Conservation (phyloP, 2,888 invertebrate species). For the Harpalus rufipes region DNA sequence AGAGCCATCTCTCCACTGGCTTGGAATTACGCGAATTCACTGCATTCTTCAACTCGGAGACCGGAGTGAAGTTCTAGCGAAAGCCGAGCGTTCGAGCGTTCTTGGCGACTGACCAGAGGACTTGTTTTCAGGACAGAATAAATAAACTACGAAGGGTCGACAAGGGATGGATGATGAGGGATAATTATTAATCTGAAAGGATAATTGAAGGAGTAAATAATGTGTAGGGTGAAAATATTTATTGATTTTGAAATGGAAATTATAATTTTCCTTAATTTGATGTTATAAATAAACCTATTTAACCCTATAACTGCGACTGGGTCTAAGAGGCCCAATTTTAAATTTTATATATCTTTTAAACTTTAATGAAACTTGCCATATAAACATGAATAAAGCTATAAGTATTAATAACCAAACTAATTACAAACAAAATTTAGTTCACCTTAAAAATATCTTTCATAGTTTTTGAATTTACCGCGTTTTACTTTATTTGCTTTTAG, state of each 20-base stretch:
- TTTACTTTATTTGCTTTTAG: too few relatives aligned
- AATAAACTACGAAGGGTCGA: slow-evolving; percentile 27
- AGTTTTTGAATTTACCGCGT: too few relatives aligned
- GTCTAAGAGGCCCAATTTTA: too few relatives aligned
- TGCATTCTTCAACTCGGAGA: slow-evolving; percentile 25
- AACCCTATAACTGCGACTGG: too few relatives aligned
- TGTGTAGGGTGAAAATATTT: background rate
- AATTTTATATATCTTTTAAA: too few relatives aligned
- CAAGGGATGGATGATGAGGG: slow-evolving; percentile 4
- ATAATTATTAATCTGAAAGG: background rate
- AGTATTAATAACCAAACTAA: too few relatives aligned
- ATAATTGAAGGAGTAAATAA: background rate
- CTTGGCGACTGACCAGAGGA: slow-evolving; percentile 20
- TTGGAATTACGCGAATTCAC: slow-evolving; percentile 43
- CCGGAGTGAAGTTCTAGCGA: background rate
- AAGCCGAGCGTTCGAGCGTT: background rate
- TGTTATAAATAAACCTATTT: too few relatives aligned
- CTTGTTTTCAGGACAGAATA: slow-evolving; percentile 37
- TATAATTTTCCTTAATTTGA: background rate
- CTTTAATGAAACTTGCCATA: too few relatives aligned
- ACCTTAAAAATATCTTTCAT: too few relatives aligned
- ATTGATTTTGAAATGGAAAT: background rate
- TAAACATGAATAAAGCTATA: too few relatives aligned
- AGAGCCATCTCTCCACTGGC: slow-evolving; percentile 32
- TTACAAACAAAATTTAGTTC: too few relatives aligned